A percentile compares a stretch with the other conserved stretches of the same genome.
Evolutionary conservation across 2,797 vertebrate species (phyloP).

Genomic region (Schizothorax lantsangensis): DNA sequence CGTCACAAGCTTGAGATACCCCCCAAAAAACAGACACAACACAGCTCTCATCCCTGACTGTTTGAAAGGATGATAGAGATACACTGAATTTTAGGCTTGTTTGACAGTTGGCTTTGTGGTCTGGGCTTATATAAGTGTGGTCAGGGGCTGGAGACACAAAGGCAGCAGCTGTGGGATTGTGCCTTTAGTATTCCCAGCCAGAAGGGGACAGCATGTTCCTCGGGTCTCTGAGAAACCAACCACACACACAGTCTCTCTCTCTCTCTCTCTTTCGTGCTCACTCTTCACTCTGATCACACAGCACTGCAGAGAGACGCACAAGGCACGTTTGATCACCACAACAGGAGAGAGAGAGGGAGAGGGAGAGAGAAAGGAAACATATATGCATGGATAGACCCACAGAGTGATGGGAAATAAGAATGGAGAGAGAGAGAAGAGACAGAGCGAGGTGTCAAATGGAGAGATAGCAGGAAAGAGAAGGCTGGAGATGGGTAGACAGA

Average conservation of each 20-base stretch:
- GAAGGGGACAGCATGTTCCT: constrained; percentile 64
- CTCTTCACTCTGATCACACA: constrained; percentile 59
- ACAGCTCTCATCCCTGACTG: background rate
- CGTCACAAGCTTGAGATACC: background rate
- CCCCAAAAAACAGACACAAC: background rate
- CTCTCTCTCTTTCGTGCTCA: constrained; percentile 24
- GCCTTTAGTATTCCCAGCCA: constrained; percentile 65
- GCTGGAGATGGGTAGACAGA: constrained; percentile 39
- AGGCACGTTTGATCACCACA: constrained; percentile 64
- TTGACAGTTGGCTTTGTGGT: constrained; percentile 59
- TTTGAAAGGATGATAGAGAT: background rate
- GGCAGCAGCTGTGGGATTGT: constrained; percentile 53
- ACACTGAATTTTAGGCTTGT: constrained; percentile 11
- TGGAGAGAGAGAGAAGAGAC: constrained; percentile 29
- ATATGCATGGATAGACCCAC: constrained; percentile 7
- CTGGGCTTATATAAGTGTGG: constrained; percentile 67
- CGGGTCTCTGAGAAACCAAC: constrained; percentile 42
- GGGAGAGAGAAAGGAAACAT: constrained; percentile 1
- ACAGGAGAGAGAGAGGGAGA: constrained; percentile 43
- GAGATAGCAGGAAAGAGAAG: constrained; percentile 14
- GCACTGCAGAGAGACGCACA: constrained; percentile 64
- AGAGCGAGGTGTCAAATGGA: constrained; percentile 29
- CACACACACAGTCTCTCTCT: constrained; percentile 33
- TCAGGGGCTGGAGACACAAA: constrained; percentile 59
- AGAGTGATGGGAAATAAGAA: constrained; percentile 22